A percentile compares a stretch with the other conserved stretches of the same genome.
Evolutionary conservation across 2,888 invertebrate genomes (phyloP).

Genomic region (Syrista parreyssii): DNA sequence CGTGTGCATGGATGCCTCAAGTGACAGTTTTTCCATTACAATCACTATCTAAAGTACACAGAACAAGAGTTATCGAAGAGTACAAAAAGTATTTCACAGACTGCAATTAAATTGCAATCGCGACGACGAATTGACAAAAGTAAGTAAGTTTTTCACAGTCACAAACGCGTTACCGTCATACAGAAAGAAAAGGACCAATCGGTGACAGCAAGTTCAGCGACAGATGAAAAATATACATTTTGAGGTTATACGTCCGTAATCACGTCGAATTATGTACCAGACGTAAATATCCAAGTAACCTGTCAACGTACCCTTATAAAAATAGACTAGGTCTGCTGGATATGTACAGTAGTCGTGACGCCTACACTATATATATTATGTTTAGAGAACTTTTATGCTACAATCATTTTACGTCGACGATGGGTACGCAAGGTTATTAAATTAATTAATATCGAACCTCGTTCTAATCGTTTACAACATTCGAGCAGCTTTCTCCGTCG

Average conservation of each 20-base stretch:
- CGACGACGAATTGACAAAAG: too few relatives aligned
- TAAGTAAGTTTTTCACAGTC: too few relatives aligned
- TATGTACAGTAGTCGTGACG: background rate
- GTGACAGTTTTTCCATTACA: background rate
- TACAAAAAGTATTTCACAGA: too few relatives aligned
- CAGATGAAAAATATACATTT: too few relatives aligned
- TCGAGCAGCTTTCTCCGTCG: background rate
- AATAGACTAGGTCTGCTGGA: background rate
- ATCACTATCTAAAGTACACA: too few relatives aligned
- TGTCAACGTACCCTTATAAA: background rate
- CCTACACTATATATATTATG: background rate
- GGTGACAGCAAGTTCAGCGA: too few relatives aligned
- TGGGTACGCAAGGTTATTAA: background rate
- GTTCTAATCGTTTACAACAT: background rate
- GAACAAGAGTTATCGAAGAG: too few relatives aligned
- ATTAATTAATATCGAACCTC: slow-evolving; percentile 3
- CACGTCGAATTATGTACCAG: background rate
- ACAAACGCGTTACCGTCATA: too few relatives aligned
- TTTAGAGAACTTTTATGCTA: background rate
- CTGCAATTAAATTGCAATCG: too few relatives aligned
- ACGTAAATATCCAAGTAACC: background rate
- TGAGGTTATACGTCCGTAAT: too few relatives aligned
- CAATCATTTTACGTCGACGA: background rate
- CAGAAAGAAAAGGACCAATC: too few relatives aligned
- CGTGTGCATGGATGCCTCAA: background rate